Evolutionary conservation across 2,888 invertebrate species (phyloP).

Genomic region (Atethmia centrago): DNA sequence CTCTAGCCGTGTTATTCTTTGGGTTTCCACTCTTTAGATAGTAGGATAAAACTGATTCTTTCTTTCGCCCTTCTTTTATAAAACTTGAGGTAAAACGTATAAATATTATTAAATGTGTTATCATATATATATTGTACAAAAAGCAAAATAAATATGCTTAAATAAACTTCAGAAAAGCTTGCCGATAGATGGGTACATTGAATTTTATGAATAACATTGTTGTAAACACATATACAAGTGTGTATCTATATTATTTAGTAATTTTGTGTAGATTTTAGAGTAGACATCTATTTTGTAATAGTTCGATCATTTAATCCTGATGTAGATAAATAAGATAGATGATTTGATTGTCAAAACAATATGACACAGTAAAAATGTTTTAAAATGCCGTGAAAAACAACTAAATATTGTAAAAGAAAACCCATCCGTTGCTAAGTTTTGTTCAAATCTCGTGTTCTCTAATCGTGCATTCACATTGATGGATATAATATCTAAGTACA

Average conservation of each 20-base stretch:
- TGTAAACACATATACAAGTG: background rate
- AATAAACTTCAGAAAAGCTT: background rate
- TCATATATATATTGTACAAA: too few relatives aligned
- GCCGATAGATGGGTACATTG: background rate
- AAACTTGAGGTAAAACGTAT: too few relatives aligned
- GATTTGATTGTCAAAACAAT: background rate
- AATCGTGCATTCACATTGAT: constrained; percentile 85
- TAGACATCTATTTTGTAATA: background rate
- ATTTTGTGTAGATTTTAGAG: background rate
- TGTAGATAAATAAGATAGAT: background rate
- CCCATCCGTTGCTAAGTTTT: constrained; percentile 56
- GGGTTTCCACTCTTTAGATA: background rate
- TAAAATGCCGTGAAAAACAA: background rate
- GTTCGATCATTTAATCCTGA: background rate
- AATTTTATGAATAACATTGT: background rate
- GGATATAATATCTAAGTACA: constrained; percentile 78
- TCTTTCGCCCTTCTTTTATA: too few relatives aligned
- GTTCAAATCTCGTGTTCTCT: constrained; percentile 67
- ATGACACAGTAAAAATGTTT: background rate
- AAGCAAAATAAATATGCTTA: too few relatives aligned
- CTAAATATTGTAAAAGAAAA: background rate
- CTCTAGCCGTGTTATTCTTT: background rate
- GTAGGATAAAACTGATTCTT: too few relatives aligned
- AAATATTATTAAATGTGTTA: too few relatives aligned
- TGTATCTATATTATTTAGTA: background rate